Conservation (phyloP, 2,888 invertebrate genomes). For the Chironomus riparius region DNA sequence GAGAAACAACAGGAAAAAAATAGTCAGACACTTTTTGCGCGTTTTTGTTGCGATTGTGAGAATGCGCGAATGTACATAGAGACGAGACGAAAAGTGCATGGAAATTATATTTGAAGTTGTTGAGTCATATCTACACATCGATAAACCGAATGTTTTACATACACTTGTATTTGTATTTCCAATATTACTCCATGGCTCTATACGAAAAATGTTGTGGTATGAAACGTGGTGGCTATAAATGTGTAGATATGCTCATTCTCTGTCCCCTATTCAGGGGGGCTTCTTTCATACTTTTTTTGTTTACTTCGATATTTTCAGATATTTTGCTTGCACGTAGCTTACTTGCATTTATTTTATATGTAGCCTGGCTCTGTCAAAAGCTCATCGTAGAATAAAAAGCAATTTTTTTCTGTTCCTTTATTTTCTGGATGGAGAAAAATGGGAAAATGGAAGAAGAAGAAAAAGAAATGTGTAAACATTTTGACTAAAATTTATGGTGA, state of each 20-base stretch:
- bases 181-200: neutral
- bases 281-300: neutral
- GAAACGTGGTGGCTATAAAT: neutral
- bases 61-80: conserved; percentile 21
- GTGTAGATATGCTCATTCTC: neutral
- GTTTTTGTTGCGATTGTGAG: conserved; percentile 23
- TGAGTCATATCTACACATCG: neutral
- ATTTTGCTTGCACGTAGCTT: neutral
- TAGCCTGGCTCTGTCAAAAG: neutral
- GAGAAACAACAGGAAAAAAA: neutral
- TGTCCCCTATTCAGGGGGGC: neutral
- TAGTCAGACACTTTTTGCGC: conserved; percentile 26
- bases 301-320: neutral
- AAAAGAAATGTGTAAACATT: neutral
- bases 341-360: neutral
- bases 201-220: neutral
- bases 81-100: conserved; percentile 23
- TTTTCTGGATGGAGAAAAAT: too few species aligned
- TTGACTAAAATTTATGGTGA: conserved; percentile 7
- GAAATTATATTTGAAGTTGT: neutral
- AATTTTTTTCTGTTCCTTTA: neutral
- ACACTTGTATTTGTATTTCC: neutral
- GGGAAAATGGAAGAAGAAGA: neutral
- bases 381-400: neutral
- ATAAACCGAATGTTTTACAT: neutral